A percentile compares a stretch with the other conserved stretches of the same genome.
phyloP scores from a whole-genome alignment of 2,113 vertebrate species.

The Corydoras sp. region DNA sequence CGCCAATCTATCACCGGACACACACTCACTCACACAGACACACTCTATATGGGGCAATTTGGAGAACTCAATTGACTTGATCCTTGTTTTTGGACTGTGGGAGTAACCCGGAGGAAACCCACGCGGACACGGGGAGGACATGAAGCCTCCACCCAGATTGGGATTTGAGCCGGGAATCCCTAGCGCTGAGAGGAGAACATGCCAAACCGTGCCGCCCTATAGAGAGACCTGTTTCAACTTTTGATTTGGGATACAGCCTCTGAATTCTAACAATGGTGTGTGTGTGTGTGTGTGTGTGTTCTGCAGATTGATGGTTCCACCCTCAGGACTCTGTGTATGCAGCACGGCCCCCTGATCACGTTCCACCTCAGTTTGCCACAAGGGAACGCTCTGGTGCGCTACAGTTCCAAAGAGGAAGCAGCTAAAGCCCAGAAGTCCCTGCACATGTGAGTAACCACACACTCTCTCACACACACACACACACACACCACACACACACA shows the following conservation, averaged over 20 bases:
- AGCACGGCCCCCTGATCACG: conserved; percentile 94
- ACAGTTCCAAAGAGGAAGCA: conserved; percentile 97
- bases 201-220: no score
- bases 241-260: background rate
- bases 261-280: background rate
- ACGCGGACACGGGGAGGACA: no score
- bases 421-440: conserved; percentile 98
- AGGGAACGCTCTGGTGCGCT: conserved; percentile 96
- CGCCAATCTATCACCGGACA: no score
- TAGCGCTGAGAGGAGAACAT: no score
- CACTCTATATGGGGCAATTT: no score
- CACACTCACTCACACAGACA: no score
- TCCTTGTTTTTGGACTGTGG: no score
- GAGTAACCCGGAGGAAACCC: no score
- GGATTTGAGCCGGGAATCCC: no score
- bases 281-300: conserved; percentile 6
- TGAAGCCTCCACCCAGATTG: no score
- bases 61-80: no score
- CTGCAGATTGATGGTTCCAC: conserved; percentile 96
- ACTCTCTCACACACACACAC: background rate
- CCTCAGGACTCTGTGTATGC: conserved; percentile 93
- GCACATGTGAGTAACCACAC: conserved; percentile 88
- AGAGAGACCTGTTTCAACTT: background rate
- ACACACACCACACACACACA: background rate
- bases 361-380: conserved; percentile 99